Evolutionary conservation across 2,888 invertebrate species (phyloP), one percentile per base, ranked within the genome.

Genomic region (Endotricha flammealis): DNA sequence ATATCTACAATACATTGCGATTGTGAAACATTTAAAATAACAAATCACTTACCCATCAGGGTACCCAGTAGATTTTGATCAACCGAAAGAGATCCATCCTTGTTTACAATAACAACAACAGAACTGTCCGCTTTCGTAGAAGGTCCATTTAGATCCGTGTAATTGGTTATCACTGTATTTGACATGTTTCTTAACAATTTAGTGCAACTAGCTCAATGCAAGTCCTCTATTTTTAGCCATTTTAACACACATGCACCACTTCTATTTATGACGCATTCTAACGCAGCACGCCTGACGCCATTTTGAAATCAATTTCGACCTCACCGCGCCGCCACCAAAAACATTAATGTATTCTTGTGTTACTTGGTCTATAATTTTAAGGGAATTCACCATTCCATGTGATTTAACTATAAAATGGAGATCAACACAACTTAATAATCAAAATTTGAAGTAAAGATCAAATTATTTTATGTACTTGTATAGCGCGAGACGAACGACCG

Each of bases 31-130:
- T n/a, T n/a, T n/a, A n/a, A n/a, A n/a, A n/a, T n/a, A n/a, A n/a
- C 2, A 10, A 14, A 10, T 12, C 12, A 12, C 32, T 89, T 88
- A 95, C 95, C 92, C 81, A 95, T 90, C 48, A 94, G 88, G 55
- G 91, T 92, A 57, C 94, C 92, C 43, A 95, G 89, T 51, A 93
- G 91, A 57, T 92, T 91, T 64, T 92, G 92, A 77, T 95, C 95
- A 25, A 94, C 92, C 42, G 93, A 92, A 46, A 96, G 88, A 42
- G 91, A 91, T 55, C 95, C 95, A 90, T 95, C 95, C 81, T 94
- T 93, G 70, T 93, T 93, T 69, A 95, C 94, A 70, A 95, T 91
- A 72, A 96, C 92, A 60, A 94, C 91, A 68, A 96, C 89, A 63
- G 92, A 91, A 66, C 92, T 91, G 76, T 91, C 91, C 53, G 88